Evolutionary conservation across 2,113 vertebrate species (phyloP), one percentile per base, ranked within the genome.

Genomic region (Micromys minutus): DNA sequence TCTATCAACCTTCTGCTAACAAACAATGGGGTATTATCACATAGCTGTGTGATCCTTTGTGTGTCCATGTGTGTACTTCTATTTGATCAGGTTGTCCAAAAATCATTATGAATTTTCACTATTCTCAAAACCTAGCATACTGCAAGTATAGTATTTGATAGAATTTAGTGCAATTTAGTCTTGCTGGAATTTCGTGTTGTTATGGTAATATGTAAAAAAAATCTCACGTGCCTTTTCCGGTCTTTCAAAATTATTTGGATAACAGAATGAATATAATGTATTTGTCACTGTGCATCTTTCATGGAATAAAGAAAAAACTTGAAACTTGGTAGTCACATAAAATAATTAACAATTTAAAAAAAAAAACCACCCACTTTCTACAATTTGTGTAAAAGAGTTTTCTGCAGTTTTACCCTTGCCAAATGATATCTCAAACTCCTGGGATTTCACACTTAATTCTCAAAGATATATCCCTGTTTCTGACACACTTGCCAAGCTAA

Each of bases 231-330:
- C 5, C 86, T 89, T 94, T 94, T 47, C 16, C 13, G 81, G 77
- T 42, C 29, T 65, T 42, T 90, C 52, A 95, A 67, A 96, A n/a
- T 94, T 96, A 89, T 87, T 95, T 93, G 72, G 95, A 93, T 22
- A 4, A 34, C 45, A 84, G 47, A 1, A 81, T 95, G 89, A 96
- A 96, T 89, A 72, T 52, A 92, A 79, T 36, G 8, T 12, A 91
- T 94, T 52, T 93, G n/a, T 65, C 50, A 63, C 47, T 93, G 31
- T 61, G 65, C 67, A 91, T 86, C 29, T 90, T 67, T 45, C 76
- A 88, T 22, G 50, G 71, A 31, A 90, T 57, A 76, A 85, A 95
- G 55, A 91, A 95, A 94, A 92, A 91, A 91, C 84, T 61, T 45
- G 26, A 69, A 52, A 52, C 9, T 61, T 52, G 26, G 2, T 52